Evolutionary conservation across 1,140 invertebrate species (phyloP).

Genomic region (Fopius arisanus): DNA sequence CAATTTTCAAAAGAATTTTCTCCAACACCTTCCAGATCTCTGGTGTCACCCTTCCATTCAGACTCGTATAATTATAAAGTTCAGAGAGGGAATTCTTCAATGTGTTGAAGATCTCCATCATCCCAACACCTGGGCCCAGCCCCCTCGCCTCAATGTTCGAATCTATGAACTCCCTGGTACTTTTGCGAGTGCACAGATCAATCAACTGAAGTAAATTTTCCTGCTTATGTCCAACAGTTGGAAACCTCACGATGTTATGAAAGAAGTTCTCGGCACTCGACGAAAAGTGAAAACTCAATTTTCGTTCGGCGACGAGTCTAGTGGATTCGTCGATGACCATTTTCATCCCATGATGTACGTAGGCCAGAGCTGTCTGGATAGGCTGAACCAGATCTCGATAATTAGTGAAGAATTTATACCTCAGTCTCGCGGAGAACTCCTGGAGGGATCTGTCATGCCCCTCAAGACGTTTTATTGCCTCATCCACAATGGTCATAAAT

Average conservation of each 20-base stretch:
- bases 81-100: slow-evolving; percentile 74
- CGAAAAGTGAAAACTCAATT: not conserved
- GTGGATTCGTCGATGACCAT: slow-evolving; percentile 60
- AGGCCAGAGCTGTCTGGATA: slow-evolving; percentile 67
- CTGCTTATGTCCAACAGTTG: slow-evolving; percentile 56
- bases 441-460: slow-evolving; percentile 62
- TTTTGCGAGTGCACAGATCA: slow-evolving; percentile 52
- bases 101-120: slow-evolving; percentile 63
- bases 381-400: slow-evolving; percentile 76
- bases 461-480: slow-evolving; percentile 43
- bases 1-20: slow-evolving; percentile 68
- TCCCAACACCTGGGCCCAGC: slow-evolving; percentile 27
- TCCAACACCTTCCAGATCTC: slow-evolving; percentile 64
- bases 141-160: slow-evolving; percentile 1
- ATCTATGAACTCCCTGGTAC: slow-evolving; percentile 42
- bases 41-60: slow-evolving; percentile 62
- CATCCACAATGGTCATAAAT: not conserved
- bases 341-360: slow-evolving; percentile 69
- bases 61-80: slow-evolving; percentile 67
- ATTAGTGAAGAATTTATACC: slow-evolving; percentile 64
- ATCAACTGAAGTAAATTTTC: slow-evolving; percentile 56
- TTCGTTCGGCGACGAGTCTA: slow-evolving; percentile 45
- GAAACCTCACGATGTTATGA: slow-evolving; percentile 64
- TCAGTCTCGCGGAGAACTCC: slow-evolving; percentile 67
- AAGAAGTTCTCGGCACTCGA: slow-evolving; percentile 48